Evolutionary conservation across 2,888 invertebrate species (phyloP), one percentile per base, ranked within the genome.

Genomic region (Harpagoxenus sublaevis): DNA sequence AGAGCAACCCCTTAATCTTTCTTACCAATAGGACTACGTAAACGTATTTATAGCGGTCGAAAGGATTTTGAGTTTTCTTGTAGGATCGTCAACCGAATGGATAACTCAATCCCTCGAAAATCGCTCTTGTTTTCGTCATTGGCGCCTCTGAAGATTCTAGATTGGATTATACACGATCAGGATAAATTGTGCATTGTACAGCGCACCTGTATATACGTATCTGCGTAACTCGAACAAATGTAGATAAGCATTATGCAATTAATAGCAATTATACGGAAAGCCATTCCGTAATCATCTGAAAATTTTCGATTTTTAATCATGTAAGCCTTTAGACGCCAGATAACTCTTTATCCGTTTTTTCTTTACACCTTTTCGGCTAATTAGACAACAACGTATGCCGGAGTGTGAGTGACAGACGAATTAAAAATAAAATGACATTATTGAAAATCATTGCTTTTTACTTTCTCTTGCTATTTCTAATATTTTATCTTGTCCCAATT

Each of bases 171-270:
- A 42, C n/a, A 48, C 65, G 73, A 84, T 85, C 83, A 84, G 48
- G 82, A 84, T 63, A 71, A 68, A 86, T 84, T 71, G 79, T 85
- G 86, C 79, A 86, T 87, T 48, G 87, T 87, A 84, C 87, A 86
- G 84, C 84, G 87, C 86, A 87, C 86, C 83, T 91, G 85, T 90
- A 86, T 87, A 87, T 73, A 85, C 81, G 86, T 91, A 89, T 86
- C 79, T 87, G 87, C 88, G 87, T 87, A 89, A 86, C 70, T 87
- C 85, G 86, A 91, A 88, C 84, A 87, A 68, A 89, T 91, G 90
- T 91, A 91, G 91, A 91, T 91, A 91, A 91, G 77, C 87, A 91
- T 89, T 77, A 84, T 89, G 84, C 65, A 74, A 71, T 85, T 88
- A 89, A 86, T 87, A 88, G 71, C 35, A 18, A 91, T 88, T 90